Conservation (phyloP, 2,888 invertebrate genomes). For the Eupithecia exiguata region DNA sequence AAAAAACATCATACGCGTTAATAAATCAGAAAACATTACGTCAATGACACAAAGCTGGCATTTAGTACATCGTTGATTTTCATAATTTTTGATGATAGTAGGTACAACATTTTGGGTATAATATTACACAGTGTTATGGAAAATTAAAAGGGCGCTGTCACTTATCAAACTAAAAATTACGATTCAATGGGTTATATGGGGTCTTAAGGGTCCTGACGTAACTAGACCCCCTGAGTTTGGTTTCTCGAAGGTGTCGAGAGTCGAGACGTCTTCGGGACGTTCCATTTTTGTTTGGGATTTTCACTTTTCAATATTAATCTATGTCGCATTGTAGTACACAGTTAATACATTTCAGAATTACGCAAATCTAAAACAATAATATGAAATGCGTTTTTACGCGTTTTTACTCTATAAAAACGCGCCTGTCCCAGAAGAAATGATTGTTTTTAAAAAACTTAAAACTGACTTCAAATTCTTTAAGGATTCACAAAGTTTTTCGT, state of each 20-base stretch:
- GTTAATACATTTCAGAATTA: neutral
- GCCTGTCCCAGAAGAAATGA: no score
- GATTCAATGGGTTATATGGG: neutral
- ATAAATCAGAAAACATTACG: constrained; percentile 39
- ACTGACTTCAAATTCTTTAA: no score
- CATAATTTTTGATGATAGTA: neutral
- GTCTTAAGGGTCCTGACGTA: neutral
- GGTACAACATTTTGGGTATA: neutral
- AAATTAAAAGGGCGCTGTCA: neutral
- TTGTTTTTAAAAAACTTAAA: no score
- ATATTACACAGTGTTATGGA: neutral
- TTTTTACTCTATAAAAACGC: no score
- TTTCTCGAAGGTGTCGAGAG: neutral
- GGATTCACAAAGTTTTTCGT: no score
- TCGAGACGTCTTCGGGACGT: neutral
- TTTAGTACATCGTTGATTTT: constrained; percentile 25
- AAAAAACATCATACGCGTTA: constrained; percentile 31
- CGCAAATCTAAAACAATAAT: neutral
- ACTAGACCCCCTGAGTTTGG: neutral
- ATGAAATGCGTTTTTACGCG: no score
- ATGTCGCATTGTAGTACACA: no score
- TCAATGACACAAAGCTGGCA: constrained; percentile 36
- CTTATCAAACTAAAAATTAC: neutral
- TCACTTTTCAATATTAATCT: no score
- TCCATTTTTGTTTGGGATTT: neutral